Evolutionary conservation across 2,113 vertebrate species (phyloP), one percentile per base, ranked within the genome.

Genomic region (Rhinogobius similis): DNA sequence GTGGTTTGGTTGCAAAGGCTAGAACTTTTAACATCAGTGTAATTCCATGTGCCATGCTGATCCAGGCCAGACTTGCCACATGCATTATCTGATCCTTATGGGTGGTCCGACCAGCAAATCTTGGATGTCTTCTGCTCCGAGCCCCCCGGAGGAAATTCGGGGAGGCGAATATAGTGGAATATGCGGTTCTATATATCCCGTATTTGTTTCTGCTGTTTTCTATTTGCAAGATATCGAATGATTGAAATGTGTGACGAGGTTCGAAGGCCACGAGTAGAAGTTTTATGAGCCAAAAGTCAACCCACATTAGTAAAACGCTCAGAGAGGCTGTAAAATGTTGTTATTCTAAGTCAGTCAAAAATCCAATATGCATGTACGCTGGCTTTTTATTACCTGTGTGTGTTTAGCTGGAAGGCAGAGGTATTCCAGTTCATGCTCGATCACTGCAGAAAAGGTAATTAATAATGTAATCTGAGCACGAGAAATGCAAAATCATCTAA

Each of bases 41-140:
- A 88, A 88, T 88, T 90, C 84, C 78, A 83, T 85, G 76, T 89
- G 85, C 89, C 86, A 89, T 67, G 80, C 82, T 92, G 91, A 93
- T 90, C 87, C 70, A 71, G 86, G 79, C 90, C 90, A 91, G 91
- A 79, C 87, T 86, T 68, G 78, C 85, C 88, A 79, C 78, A 88
- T 73, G 81, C 66, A 78, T 88, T 91, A 92, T 92, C 90, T 89
- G 90, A 92, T 91, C 86, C 79, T 79, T 81, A 87, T 73, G 90
- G 90, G 92, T 92, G 91, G 92, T 92, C 92, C 24, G 3, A 76
- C 63, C 66, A 72, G 44, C 67, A 76, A 77, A 87, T 86, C 86
- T 87, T 68, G 53, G 68, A 88, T 68, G 81, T 85, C 87, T 82
- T 75, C 84, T 67, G 76, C 13, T 38, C 27, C 29, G 11, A 72